Conservation (phyloP, 2,888 invertebrate genomes). For the Euzophera pinguis region DNA sequence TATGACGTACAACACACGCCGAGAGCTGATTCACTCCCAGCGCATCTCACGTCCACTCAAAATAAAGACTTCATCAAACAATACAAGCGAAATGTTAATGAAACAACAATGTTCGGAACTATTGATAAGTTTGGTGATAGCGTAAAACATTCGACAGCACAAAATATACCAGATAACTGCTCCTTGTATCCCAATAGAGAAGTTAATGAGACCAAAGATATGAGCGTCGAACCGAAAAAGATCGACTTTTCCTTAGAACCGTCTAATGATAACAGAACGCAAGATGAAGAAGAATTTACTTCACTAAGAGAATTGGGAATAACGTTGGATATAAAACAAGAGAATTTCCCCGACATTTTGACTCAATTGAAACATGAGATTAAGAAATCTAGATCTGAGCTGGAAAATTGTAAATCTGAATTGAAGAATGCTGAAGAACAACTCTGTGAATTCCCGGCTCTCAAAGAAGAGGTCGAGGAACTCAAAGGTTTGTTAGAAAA, state of each 20-base stretch:
- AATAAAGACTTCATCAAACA: slow-evolving; percentile 46
- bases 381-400: slow-evolving; percentile 73
- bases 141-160: slow-evolving; percentile 46
- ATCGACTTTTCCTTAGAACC: slow-evolving; percentile 67
- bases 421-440: slow-evolving; percentile 77
- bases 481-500: slow-evolving; percentile 67
- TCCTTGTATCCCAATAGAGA: slow-evolving; percentile 74
- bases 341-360: slow-evolving; percentile 67
- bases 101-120: slow-evolving; percentile 61
- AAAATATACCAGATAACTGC: slow-evolving; percentile 65
- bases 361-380: slow-evolving; percentile 75
- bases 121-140: slow-evolving; percentile 39
- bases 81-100: slow-evolving; percentile 68
- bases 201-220: slow-evolving; percentile 53
- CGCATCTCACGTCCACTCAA: slow-evolving; percentile 64
- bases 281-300: slow-evolving; percentile 62
- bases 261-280: slow-evolving; percentile 51
- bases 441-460: slow-evolving; percentile 70
- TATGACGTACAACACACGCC: slow-evolving; percentile 53
- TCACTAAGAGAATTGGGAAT: slow-evolving; percentile 78
- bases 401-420: slow-evolving; percentile 76
- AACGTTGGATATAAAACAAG: slow-evolving; percentile 62
- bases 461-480: slow-evolving; percentile 72
- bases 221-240: slow-evolving; percentile 67
- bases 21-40: slow-evolving; percentile 62